phyloP scores from a whole-genome alignment of 1,140 invertebrate genomes.

The Phenacoccus solenopsis region DNA sequence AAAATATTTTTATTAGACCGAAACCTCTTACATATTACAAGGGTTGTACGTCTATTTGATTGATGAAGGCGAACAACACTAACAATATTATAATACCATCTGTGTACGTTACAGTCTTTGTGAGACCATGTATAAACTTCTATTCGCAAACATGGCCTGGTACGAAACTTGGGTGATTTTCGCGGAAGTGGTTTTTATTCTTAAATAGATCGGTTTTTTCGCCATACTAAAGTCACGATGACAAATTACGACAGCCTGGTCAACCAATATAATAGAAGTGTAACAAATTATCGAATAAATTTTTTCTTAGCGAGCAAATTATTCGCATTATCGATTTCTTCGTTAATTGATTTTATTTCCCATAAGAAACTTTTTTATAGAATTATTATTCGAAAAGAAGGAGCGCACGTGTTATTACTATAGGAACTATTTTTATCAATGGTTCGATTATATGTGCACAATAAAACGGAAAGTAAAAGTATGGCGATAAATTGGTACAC shows the following conservation, averaged over 20 bases:
- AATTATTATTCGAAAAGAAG: too few species aligned
- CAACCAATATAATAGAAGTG: background rate
- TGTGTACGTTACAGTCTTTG: too few species aligned
- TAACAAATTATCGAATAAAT: background rate
- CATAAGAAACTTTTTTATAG: too few species aligned
- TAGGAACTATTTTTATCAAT: background rate
- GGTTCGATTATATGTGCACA: background rate
- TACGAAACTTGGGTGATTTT: background rate
- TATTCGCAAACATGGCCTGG: background rate
- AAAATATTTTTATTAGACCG: conserved; percentile 3
- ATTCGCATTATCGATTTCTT: background rate
- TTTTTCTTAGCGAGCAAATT: background rate
- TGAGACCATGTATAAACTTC: too few species aligned
- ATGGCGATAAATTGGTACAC: background rate
- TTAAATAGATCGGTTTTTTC: background rate
- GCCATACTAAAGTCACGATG: too few species aligned
- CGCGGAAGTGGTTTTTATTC: background rate
- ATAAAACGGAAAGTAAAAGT: background rate
- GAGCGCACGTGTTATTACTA: too few species aligned
- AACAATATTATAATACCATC: background rate
- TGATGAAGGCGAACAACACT: background rate
- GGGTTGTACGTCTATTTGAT: background rate
- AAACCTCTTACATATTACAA: background rate
- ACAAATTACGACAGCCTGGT: background rate
- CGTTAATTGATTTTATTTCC: background rate